These are phyloP conservation scores for Dasyornis broadbenti DNA, from an alignment of 2,113 vertebrate species.

Conservation along the genomic window DNA sequence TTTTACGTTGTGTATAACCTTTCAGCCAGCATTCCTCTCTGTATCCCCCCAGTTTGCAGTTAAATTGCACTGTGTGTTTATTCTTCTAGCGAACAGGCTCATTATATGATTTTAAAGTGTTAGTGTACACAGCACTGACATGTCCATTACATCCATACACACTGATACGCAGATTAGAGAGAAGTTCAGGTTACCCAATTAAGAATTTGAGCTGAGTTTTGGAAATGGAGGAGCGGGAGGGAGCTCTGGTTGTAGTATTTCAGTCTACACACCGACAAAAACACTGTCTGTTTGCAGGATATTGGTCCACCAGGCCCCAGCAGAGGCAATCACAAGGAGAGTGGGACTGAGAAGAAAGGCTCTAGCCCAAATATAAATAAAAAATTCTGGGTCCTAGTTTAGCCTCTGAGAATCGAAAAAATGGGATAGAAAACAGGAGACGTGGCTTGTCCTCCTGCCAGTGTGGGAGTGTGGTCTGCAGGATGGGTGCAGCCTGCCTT, in stretches of 20 bases:
- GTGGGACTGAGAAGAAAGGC: background rate
- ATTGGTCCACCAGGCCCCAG: background rate
- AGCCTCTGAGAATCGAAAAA: background rate
- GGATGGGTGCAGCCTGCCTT: background rate
- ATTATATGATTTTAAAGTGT: slow-evolving; percentile 18
- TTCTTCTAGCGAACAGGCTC: slow-evolving; percentile 9
- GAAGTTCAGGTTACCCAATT: slow-evolving; percentile 18
- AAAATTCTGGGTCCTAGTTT: background rate
- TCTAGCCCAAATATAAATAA: background rate
- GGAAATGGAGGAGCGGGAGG: background rate
- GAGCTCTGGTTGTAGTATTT: background rate
- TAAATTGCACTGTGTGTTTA: background rate
- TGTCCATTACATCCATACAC: background rate
- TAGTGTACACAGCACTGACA: background rate
- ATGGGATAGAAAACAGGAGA: background rate
- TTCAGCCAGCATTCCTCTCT: background rate
- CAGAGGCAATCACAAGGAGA: background rate
- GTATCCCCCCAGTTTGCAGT: background rate
- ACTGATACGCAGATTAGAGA: background rate
- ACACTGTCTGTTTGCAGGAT: background rate
- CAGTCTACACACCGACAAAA: background rate
- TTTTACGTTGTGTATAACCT: background rate
- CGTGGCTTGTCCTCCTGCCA: background rate
- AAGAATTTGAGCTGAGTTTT: slow-evolving; percentile 15
- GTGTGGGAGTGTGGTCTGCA: background rate